Evolutionary conservation across 2,113 vertebrate genomes (phyloP).

Genomic region (Hydrolagus affinis): DNA sequence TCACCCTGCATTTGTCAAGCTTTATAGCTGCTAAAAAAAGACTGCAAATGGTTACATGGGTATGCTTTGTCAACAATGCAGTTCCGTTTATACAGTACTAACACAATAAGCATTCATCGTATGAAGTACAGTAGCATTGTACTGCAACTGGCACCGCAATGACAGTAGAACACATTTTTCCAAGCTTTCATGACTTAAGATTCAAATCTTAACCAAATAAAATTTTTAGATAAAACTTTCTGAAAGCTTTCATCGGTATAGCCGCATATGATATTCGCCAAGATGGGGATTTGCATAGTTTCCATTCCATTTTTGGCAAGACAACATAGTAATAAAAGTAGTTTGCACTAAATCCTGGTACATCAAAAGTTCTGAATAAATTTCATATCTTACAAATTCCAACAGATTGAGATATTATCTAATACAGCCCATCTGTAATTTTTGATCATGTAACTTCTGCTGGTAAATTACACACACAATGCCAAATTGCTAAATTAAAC

Average conservation of each 20-base stretch:
- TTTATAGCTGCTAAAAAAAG: not conserved
- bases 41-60: not conserved
- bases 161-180: no score
- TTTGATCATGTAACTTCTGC: not conserved
- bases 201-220: not conserved
- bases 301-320: conserved; percentile 29
- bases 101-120: not conserved
- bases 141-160: no score
- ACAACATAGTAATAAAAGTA: not conserved
- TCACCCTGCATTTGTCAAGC: no score
- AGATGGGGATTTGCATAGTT: conserved; percentile 9
- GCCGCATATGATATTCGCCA: not conserved
- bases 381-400: not conserved
- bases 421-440: not conserved
- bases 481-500: not conserved
- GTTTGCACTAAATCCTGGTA: not conserved
- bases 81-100: not conserved
- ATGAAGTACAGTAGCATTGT: not conserved
- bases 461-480: not conserved
- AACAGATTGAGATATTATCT: not conserved
- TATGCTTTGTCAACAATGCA: not conserved
- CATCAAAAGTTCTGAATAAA: not conserved
- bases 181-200: not conserved
- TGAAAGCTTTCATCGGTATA: not conserved
- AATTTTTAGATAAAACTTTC: not conserved